These are phyloP conservation scores for Frankliniella fusca DNA, from an alignment of 2,888 invertebrate species.

Conservation along the genomic window DNA sequence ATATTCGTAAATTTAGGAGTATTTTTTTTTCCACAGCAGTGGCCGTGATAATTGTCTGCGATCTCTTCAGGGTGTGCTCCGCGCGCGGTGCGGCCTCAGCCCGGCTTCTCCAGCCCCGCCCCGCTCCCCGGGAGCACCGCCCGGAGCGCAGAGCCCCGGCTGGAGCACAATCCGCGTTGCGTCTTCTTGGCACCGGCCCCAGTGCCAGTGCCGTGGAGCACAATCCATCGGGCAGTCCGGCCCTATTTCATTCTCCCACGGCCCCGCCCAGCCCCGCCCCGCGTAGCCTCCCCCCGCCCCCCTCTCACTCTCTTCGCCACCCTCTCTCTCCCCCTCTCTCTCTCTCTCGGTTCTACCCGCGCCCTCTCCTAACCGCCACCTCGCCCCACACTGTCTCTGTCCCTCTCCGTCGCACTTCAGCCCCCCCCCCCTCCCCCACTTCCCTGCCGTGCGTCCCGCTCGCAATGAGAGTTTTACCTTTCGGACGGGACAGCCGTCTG, in stretches of 20 bases:
- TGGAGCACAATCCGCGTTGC: slow-evolving; percentile 30
- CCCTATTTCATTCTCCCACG: slow-evolving; percentile 36
- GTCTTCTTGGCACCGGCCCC: background rate
- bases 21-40: no score
- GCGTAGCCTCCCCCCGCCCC: slow-evolving; percentile 34
- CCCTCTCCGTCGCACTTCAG: background rate
- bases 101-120: no score
- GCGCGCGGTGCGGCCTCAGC: no score
- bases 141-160: slow-evolving; percentile 32
- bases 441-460: background rate
- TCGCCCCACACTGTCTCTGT: background rate
- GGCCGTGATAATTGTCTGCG: no score
- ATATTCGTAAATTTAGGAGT: no score
- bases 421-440: background rate
- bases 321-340: slow-evolving; percentile 30
- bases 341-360: slow-evolving; percentile 29
- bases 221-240: slow-evolving; percentile 10
- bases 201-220: background rate
- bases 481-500: no score
- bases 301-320: slow-evolving; percentile 43
- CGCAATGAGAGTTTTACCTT: no score
- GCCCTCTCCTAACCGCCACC: slow-evolving; percentile 24
- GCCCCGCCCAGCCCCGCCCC: slow-evolving; percentile 34
- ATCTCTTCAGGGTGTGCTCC: no score
- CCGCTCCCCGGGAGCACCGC: no score